These are phyloP conservation scores for Gopherus evgoodei DNA, from an alignment of 2,113 vertebrate species.

Conservation along the genomic window DNA sequence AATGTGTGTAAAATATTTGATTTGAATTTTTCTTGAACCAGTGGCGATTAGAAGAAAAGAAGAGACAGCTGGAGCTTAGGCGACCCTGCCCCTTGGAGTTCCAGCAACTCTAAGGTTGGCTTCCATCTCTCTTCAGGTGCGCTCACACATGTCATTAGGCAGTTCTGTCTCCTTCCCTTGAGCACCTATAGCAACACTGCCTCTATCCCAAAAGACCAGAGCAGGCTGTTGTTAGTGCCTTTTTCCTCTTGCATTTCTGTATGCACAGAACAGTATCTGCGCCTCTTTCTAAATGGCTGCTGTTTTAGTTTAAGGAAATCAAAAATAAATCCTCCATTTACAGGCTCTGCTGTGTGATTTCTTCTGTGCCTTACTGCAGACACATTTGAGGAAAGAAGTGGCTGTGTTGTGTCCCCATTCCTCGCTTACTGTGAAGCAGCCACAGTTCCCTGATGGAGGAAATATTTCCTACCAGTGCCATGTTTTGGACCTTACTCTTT, in stretches of 20 bases:
- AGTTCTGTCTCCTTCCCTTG: background rate
- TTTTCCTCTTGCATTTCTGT: background rate
- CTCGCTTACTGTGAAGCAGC: background rate
- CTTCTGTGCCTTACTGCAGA: background rate
- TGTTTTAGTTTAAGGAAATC: background rate
- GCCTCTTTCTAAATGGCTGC: background rate
- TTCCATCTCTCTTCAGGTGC: background rate
- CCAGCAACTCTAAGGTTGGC: no score
- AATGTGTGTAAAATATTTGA: no score
- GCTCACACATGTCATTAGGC: background rate
- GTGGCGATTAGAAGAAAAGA: no score
- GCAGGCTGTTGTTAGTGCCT: background rate
- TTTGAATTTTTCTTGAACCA: no score
- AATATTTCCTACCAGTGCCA: background rate
- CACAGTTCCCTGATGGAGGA: background rate
- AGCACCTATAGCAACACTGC: no score
- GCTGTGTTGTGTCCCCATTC: background rate
- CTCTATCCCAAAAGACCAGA: no score
- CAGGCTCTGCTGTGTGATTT: background rate
- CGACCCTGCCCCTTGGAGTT: no score
- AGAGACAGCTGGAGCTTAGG: no score
- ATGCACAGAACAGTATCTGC: background rate
- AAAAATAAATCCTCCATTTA: background rate
- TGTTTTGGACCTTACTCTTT: background rate
- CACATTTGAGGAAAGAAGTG: background rate